Evolutionary conservation across 2,888 invertebrate species (phyloP).

Genomic region (Deroplatys truncata): DNA sequence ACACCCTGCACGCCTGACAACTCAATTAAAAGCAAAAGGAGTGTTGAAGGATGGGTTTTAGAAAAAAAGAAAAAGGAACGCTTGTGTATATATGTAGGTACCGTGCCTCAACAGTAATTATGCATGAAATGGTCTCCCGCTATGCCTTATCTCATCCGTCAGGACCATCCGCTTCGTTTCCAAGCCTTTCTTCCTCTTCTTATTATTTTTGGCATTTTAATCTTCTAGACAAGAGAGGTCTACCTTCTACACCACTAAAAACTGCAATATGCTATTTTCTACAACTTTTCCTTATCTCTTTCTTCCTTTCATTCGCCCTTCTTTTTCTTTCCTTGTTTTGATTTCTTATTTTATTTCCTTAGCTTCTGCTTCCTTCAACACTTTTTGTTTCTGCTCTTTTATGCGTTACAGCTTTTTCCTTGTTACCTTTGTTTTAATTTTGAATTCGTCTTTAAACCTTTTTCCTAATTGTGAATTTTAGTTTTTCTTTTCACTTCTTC

Average conservation of each 20-base stretch:
- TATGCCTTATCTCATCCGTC: background rate
- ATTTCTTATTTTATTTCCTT: background rate
- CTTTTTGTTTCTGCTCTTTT: background rate
- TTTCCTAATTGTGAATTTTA: too few species aligned
- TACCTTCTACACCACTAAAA: background rate
- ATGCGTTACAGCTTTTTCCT: background rate
- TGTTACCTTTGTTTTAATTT: background rate
- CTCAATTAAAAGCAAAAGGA: background rate
- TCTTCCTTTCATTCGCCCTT: background rate
- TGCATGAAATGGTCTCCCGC: conserved; percentile 11
- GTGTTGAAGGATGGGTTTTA: background rate
- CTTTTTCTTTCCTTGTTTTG: background rate
- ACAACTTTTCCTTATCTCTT: background rate
- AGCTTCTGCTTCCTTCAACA: background rate
- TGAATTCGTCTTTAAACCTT: too few species aligned
- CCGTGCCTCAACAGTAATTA: background rate
- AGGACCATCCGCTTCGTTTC: background rate
- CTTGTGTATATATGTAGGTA: background rate
- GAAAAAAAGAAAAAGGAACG: background rate
- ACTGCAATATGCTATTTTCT: background rate
- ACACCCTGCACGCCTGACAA: background rate
- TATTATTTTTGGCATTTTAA: background rate
- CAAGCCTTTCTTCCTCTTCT: background rate
- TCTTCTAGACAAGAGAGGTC: background rate
- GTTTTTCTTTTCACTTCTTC: too few species aligned